These are phyloP conservation scores for Arenaria interpres DNA, from an alignment of 2,113 vertebrate genomes.

Conservation along the genomic window DNA sequence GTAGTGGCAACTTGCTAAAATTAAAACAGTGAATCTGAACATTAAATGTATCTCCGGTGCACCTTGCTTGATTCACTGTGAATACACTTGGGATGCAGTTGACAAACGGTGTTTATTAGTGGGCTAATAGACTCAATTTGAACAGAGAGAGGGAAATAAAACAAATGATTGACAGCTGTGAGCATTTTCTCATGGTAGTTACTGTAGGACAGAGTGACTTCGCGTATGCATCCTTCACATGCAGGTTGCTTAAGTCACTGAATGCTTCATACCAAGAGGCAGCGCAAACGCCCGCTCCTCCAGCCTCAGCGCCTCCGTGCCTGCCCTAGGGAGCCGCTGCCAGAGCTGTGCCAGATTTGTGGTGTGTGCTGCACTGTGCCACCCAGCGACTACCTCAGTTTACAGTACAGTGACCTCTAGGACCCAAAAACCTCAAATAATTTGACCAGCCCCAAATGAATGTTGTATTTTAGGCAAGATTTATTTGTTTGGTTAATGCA, in stretches of 20 bases:
- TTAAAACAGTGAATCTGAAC: constrained; percentile 41
- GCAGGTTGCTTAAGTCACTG: background rate
- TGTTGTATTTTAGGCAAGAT: background rate
- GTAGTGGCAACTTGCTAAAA: constrained; percentile 26
- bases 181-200: background rate
- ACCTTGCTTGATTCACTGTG: background rate
- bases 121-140: background rate
- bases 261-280: background rate
- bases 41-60: background rate
- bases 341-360: background rate
- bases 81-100: background rate
- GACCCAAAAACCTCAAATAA: background rate
- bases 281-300: background rate
- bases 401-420: background rate
- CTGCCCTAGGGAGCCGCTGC: background rate
- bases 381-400: background rate
- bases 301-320: background rate
- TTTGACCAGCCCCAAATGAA: background rate
- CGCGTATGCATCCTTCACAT: background rate
- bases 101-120: background rate
- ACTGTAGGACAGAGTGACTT: background rate
- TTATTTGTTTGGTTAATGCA: background rate
- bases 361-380: background rate
- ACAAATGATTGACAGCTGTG: background rate
- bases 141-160: background rate